Percentiles rank a stretch among this genome's conserved stretches.
phyloP scores from a whole-genome alignment of 2,888 invertebrate genomes.

The Aspidiotus rigidus region DNA sequence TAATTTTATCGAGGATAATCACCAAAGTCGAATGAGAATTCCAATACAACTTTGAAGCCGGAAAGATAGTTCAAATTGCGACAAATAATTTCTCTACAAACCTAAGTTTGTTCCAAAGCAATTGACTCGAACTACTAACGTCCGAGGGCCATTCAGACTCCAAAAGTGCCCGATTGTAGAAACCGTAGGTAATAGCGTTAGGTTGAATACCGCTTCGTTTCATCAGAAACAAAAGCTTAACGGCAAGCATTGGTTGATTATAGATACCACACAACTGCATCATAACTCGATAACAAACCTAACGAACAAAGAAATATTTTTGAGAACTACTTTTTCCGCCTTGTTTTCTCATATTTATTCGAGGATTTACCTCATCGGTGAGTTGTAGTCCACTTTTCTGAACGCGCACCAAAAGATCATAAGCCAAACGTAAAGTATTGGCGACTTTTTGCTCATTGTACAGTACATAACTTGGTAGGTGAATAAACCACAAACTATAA shows the following conservation, averaged over 20 bases:
- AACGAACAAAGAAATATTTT: constrained; percentile 24
- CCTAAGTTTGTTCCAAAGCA: constrained; percentile 88
- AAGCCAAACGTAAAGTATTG: constrained; percentile 66
- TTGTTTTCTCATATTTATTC: too few species aligned
- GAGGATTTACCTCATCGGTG: constrained; percentile 67
- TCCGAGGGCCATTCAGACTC: constrained; percentile 92
- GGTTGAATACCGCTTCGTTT: constrained; percentile 87
- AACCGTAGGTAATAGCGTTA: constrained; percentile 95
- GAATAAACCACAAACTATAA: constrained; percentile 81
- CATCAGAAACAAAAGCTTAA: constrained; percentile 82
- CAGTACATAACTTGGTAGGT: constrained; percentile 75
- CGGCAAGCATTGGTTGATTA: constrained; percentile 86
- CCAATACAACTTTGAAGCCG: too few species aligned
- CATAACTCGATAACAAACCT: constrained; percentile 95
- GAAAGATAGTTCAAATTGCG: too few species aligned
- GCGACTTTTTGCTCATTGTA: constrained; percentile 64
- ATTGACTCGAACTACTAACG: constrained; percentile 65
- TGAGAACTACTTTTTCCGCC: too few species aligned
- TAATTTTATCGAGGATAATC: too few species aligned
- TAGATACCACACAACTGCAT: constrained; percentile 97
- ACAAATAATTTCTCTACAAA: constrained; percentile 33
- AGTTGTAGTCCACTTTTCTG: constrained; percentile 57
- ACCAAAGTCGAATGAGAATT: neutral
- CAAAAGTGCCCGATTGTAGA: constrained; percentile 71
- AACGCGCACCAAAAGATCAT: constrained; percentile 77